Evolutionary conservation across 1,140 invertebrate genomes (phyloP).

Genomic region (Pseudoatta argentina): DNA sequence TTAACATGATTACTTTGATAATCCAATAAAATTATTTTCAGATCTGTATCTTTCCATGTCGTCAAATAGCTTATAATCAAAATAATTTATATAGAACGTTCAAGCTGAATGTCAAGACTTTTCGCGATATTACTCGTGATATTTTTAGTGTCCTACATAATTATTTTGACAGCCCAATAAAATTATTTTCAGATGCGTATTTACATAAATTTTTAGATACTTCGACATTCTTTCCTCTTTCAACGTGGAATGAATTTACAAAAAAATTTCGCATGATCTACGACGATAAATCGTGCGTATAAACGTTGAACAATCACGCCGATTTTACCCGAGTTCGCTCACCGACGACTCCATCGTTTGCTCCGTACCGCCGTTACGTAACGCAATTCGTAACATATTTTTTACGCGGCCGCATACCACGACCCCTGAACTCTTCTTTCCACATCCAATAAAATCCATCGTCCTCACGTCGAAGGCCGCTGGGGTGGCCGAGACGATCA

Average conservation of each 20-base stretch:
- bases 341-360: background rate
- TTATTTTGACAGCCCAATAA: too few relatives aligned
- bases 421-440: slow-evolving; percentile 61
- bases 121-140: too few relatives aligned
- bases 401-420: slow-evolving; percentile 40
- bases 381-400: slow-evolving; percentile 27
- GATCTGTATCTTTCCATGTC: too few relatives aligned
- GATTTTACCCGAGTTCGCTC: background rate
- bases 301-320: background rate
- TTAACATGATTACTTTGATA: too few relatives aligned
- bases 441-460: slow-evolving; percentile 41
- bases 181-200: too few relatives aligned
- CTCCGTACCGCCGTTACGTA: slow-evolving; percentile 29
- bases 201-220: too few relatives aligned
- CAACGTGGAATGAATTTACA: background rate
- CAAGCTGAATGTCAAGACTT: too few relatives aligned
- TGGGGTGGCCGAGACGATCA: slow-evolving; percentile 38
- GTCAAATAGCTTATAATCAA: too few relatives aligned
- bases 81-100: too few relatives aligned
- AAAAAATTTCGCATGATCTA: background rate
- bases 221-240: too few relatives aligned
- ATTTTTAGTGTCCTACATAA: too few relatives aligned
- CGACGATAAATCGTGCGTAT: slow-evolving; percentile 27
- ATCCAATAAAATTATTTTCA: too few relatives aligned
- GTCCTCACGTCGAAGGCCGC: slow-evolving; percentile 66